phyloP scores from a whole-genome alignment of 2,888 invertebrate genomes.

The Eupithecia insigniata region DNA sequence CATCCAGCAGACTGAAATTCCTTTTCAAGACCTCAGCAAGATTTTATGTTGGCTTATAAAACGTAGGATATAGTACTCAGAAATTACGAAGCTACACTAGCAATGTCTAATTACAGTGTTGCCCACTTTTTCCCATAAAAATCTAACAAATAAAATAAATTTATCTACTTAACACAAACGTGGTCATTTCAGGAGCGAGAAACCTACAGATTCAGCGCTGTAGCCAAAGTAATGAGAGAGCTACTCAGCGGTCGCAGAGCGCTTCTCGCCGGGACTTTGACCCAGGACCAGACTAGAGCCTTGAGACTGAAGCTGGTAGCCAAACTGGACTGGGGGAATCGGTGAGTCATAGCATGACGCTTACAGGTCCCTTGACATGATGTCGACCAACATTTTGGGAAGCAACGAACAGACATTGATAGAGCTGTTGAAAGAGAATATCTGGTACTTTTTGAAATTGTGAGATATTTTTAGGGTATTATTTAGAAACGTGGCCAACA shows the following conservation, averaged over 20 bases:
- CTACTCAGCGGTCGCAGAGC: slow-evolving; percentile 93
- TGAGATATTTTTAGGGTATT: not conserved
- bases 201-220: slow-evolving; percentile 92
- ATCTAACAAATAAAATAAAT: not conserved
- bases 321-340: slow-evolving; percentile 98
- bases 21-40: too few species aligned
- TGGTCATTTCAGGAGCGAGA: slow-evolving; percentile 87
- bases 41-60: too few species aligned
- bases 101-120: too few species aligned
- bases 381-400: not conserved
- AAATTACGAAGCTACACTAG: too few species aligned
- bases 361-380: not conserved
- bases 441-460: not conserved
- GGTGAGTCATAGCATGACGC: slow-evolving; percentile 85
- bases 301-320: slow-evolving; percentile 93
- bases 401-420: not conserved
- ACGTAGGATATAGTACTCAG: too few species aligned
- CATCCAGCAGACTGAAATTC: too few species aligned
- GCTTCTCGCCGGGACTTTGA: slow-evolving; percentile 93
- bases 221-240: slow-evolving; percentile 95
- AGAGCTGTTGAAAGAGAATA: not conserved
- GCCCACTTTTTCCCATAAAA: too few species aligned
- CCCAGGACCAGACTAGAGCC: slow-evolving; percentile 95
- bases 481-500: not conserved
- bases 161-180: not conserved